These are phyloP conservation scores for Acanthosepion pharaonis DNA, from an alignment of 2,888 invertebrate species.

Conservation along the genomic window DNA sequence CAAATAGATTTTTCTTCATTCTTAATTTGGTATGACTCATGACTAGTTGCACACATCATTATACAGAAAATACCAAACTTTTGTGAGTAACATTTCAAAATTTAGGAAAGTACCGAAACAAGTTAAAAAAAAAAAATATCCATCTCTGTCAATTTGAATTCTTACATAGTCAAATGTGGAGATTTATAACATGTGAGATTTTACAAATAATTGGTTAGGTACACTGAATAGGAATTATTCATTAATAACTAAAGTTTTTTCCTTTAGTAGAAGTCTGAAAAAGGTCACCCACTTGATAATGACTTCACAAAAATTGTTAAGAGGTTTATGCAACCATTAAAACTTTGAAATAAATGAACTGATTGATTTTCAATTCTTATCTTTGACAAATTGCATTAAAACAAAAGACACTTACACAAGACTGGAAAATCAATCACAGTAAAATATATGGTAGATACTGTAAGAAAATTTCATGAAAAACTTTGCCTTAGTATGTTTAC, in stretches of 20 bases:
- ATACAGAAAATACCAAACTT: not conserved
- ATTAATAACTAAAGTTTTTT: not conserved
- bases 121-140: not conserved
- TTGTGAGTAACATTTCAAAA: not conserved
- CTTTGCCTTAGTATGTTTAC: not conserved
- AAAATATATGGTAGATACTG: not conserved
- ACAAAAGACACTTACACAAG: not conserved
- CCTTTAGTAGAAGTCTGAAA: too few relatives aligned
- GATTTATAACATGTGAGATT: not conserved
- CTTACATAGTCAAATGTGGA: not conserved
- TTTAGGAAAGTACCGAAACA: not conserved
- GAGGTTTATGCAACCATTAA: not conserved
- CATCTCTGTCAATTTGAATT: not conserved
- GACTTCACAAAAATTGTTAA: not conserved
- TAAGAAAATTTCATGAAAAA: not conserved
- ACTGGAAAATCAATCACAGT: not conserved
- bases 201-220: not conserved
- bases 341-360: not conserved
- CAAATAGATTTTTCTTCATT: not conserved
- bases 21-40: not conserved
- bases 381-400: not conserved
- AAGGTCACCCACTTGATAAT: too few relatives aligned
- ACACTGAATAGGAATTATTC: not conserved
- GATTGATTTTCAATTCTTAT: not conserved
- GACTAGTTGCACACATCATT: not conserved